phyloP scores from a whole-genome alignment of 2,888 invertebrate genomes.

The Palloptera scutellata region DNA sequence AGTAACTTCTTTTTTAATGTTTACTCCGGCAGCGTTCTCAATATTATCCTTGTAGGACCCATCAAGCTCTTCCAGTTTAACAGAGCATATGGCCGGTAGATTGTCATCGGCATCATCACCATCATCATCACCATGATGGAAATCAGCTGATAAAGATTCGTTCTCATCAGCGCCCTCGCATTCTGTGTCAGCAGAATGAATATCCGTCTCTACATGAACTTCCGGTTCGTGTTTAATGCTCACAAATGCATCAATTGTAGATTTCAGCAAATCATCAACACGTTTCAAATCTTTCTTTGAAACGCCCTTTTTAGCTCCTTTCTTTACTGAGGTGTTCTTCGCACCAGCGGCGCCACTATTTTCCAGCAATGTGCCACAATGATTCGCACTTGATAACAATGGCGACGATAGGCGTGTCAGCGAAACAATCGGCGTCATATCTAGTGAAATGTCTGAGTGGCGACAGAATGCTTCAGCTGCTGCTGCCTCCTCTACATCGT shows the following conservation, averaged over 20 bases:
- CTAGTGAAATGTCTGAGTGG: conserved; percentile 34
- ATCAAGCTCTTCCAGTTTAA: conserved; percentile 32
- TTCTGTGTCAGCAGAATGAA: conserved; percentile 8
- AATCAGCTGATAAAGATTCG: conserved; percentile 16
- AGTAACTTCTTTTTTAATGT: conserved; percentile 37
- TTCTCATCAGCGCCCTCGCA: background rate
- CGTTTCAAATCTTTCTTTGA: conserved; percentile 58
- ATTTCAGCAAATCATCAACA: conserved; percentile 58
- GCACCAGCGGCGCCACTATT: conserved; percentile 22
- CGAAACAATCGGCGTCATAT: conserved; percentile 55
- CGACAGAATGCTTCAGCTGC: conserved; percentile 38
- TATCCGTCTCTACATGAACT: conserved; percentile 46
- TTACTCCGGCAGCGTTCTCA: conserved; percentile 15
- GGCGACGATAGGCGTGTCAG: conserved; percentile 54
- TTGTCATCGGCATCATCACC: conserved; percentile 34
- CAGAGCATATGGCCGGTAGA: conserved; percentile 20
- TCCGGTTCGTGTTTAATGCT: conserved; percentile 62
- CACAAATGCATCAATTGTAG: conserved; percentile 58
- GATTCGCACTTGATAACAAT: conserved; percentile 44
- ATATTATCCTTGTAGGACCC: conserved; percentile 37
- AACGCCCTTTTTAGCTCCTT: conserved; percentile 52
- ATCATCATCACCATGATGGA: conserved; percentile 33
- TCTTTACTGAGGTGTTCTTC: conserved; percentile 37
- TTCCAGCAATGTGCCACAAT: conserved; percentile 41
- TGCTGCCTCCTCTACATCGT: conserved; percentile 48